phyloP scores from a whole-genome alignment of 2,888 invertebrate species.

The Tineola bisselliella region DNA sequence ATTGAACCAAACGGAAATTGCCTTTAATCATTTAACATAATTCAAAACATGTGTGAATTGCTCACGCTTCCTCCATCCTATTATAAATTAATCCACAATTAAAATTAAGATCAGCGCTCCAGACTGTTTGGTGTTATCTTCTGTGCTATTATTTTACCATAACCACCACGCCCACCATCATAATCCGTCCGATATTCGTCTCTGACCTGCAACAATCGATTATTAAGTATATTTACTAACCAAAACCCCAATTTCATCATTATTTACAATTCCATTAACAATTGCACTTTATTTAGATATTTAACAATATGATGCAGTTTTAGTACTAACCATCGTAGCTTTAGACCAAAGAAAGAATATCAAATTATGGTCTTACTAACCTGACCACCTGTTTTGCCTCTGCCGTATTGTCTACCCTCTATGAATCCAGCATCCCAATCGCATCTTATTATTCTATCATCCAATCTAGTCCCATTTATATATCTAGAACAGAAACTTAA shows the following conservation, averaged over 20 bases:
- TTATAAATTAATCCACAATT: not conserved
- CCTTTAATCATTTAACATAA: not conserved
- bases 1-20: no score
- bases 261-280: no score
- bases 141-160: slow-evolving; percentile 92
- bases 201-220: slow-evolving; percentile 74
- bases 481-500: slow-evolving; percentile 66
- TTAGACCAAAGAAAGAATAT: no score
- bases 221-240: no score
- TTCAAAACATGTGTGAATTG: not conserved
- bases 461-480: slow-evolving; percentile 94
- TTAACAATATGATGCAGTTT: no score
- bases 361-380: no score
- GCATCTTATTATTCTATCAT: slow-evolving; percentile 95
- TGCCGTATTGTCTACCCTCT: slow-evolving; percentile 97
- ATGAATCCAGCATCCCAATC: slow-evolving; percentile 99
- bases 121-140: slow-evolving; percentile 74
- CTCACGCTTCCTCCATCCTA: not conserved
- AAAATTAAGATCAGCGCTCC: slow-evolving; percentile 44
- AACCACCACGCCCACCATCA: slow-evolving; percentile 96
- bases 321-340: no score
- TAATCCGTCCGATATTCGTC: slow-evolving; percentile 98
- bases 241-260: no score
- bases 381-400: slow-evolving; percentile 98
- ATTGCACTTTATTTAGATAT: not conserved